phyloP scores from a whole-genome alignment of 2,888 invertebrate genomes.

The Limnephilus auricula region DNA sequence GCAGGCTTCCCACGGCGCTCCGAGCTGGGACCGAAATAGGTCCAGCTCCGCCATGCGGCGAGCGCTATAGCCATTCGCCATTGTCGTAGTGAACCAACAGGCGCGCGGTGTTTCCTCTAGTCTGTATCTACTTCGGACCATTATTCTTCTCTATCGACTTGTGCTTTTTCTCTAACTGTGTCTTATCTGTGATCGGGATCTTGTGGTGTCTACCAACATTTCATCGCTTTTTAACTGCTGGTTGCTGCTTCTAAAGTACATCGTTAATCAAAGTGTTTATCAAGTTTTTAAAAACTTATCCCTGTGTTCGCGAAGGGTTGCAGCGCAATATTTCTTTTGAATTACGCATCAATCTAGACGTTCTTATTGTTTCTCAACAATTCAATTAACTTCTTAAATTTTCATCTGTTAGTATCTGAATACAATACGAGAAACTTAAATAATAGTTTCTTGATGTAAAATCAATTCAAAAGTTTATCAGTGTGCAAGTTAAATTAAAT shows the following conservation, averaged over 20 bases:
- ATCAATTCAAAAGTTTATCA: not conserved
- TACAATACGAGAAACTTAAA: not conserved
- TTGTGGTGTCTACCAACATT: not conserved
- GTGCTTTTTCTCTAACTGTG: constrained; percentile 17
- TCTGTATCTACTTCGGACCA: constrained; percentile 40
- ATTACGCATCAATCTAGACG: not conserved
- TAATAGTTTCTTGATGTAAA: not conserved
- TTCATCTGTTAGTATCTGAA: not conserved
- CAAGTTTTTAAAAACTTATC: not conserved
- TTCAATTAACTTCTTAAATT: not conserved
- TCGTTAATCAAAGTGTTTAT: constrained; percentile 2
- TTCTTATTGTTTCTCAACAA: not conserved
- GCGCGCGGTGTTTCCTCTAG: constrained; percentile 51
- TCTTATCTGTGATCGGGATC: not conserved
- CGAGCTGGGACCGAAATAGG: constrained; percentile 77
- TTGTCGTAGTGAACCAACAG: constrained; percentile 57
- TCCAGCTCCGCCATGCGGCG: constrained; percentile 67
- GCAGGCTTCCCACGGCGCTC: constrained; percentile 75
- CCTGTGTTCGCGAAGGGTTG: not conserved
- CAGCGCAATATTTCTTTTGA: not conserved
- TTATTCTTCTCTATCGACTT: not conserved
- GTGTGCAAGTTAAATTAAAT: not conserved
- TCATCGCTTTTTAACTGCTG: not conserved
- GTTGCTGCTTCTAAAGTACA: not conserved
- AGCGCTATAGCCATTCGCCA: constrained; percentile 44